These are phyloP conservation scores for Dynastes tityus DNA, from an alignment of 2,888 invertebrate genomes.

Conservation along the genomic window DNA sequence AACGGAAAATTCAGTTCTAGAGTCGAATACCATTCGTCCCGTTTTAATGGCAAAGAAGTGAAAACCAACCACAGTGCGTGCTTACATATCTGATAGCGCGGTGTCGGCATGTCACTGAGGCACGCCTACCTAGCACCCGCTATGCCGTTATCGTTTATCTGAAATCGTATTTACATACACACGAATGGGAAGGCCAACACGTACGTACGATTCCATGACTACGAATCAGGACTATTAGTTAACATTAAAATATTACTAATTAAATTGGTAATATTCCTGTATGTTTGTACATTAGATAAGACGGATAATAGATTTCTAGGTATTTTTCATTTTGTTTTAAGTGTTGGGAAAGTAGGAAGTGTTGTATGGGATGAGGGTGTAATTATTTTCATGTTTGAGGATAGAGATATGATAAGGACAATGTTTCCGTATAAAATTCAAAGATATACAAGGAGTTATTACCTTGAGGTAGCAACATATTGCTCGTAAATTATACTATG, in stretches of 20 bases:
- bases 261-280: conserved; percentile 20
- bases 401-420: too few species aligned
- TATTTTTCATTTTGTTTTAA: too few species aligned
- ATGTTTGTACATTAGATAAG: not conserved
- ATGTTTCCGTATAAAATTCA: too few species aligned
- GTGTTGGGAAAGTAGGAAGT: too few species aligned
- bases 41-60: conserved; percentile 44
- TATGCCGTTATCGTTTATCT: conserved; percentile 57
- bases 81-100: conserved; percentile 58
- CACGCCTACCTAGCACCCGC: conserved; percentile 59
- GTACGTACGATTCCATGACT: conserved; percentile 23
- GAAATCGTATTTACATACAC: conserved; percentile 55
- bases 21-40: conserved; percentile 33
- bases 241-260: conserved; percentile 39
- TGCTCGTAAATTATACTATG: not conserved
- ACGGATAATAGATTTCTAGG: too few species aligned
- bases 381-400: too few species aligned
- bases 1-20: conserved; percentile 12
- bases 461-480: not conserved
- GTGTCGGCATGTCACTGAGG: conserved; percentile 59
- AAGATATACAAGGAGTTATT: too few species aligned
- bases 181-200: conserved; percentile 51
- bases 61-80: conserved; percentile 56
- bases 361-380: too few species aligned
- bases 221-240: conserved; percentile 27